These are phyloP conservation scores for Diarsia dahlii DNA, from an alignment of 2,888 invertebrate species.

Conservation along the genomic window DNA sequence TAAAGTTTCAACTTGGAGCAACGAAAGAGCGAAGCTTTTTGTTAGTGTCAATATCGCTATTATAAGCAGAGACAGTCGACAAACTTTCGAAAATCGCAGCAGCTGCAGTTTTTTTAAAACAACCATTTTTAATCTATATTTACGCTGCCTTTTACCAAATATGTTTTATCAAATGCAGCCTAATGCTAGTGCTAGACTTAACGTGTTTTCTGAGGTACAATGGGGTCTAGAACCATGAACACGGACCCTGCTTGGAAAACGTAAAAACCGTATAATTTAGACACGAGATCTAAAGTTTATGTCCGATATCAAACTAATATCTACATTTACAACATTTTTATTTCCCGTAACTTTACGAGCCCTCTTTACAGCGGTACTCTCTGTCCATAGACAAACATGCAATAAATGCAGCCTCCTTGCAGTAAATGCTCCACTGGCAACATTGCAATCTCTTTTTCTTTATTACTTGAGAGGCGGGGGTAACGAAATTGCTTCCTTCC, in stretches of 20 bases:
- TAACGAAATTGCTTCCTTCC: slow-evolving; percentile 39
- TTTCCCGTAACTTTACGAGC: slow-evolving; percentile 4
- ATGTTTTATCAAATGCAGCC: too few species aligned
- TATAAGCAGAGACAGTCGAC: not conserved
- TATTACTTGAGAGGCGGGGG: slow-evolving; percentile 33
- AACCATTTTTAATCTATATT: too few species aligned
- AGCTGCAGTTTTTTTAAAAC: too few species aligned
- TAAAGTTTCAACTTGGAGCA: slow-evolving; percentile 12
- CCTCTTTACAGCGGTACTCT: slow-evolving; percentile 15
- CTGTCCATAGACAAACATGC: slow-evolving; percentile 32
- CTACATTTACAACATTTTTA: slow-evolving; percentile 7
- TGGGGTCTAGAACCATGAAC: too few species aligned
- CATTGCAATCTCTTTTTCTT: slow-evolving; percentile 49
- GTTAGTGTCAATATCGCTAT: not conserved
- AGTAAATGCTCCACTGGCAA: slow-evolving; percentile 21
- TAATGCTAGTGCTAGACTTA: too few species aligned
- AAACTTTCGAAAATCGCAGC: slow-evolving; percentile 17
- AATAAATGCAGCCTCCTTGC: slow-evolving; percentile 33
- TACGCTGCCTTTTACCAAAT: too few species aligned
- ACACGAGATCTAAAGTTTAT: too few species aligned
- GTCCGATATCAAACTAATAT: too few species aligned
- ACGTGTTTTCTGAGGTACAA: too few species aligned
- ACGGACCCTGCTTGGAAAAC: too few species aligned
- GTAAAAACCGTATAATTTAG: too few species aligned
- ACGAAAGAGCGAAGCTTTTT: not conserved